phyloP scores from a whole-genome alignment of 2,888 invertebrate species.

The Drosophila falleni region DNA sequence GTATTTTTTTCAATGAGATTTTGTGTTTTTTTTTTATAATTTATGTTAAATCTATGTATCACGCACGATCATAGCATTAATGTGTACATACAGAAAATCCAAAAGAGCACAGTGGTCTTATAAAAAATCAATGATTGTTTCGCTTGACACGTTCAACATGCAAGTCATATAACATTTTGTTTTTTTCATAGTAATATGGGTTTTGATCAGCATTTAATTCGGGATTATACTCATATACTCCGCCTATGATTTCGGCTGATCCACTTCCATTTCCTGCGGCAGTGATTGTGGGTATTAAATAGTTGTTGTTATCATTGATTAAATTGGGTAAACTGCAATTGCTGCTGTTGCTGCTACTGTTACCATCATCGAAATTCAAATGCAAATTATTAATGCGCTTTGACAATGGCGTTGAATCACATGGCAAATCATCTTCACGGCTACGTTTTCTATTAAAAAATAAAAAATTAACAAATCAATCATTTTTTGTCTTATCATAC shows the following conservation, averaged over 20 bases:
- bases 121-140: constrained; percentile 43
- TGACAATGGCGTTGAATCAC: constrained; percentile 93
- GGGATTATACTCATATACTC: constrained; percentile 88
- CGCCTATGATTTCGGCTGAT: constrained; percentile 34
- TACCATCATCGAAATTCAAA: constrained; percentile 86
- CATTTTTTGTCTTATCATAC: no score
- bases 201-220: constrained; percentile 92
- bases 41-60: constrained; percentile 32
- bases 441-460: constrained; percentile 89
- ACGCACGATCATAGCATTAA: constrained; percentile 25
- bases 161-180: constrained; percentile 94
- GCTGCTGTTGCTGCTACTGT: constrained; percentile 71
- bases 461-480: background rate
- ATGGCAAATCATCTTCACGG: constrained; percentile 90
- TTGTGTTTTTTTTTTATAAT: background rate
- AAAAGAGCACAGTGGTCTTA: constrained; percentile 8
- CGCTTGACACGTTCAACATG: constrained; percentile 93
- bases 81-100: constrained; percentile 15
- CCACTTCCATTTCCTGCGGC: constrained; percentile 15
- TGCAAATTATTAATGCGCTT: constrained; percentile 96
- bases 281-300: constrained; percentile 47
- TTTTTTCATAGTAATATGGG: constrained; percentile 93
- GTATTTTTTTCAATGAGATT: constrained; percentile 15
- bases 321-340: constrained; percentile 58
- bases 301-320: constrained; percentile 63